Conservation (phyloP, 2,797 vertebrate species). For the Rhabdophis nuchalis region DNA sequence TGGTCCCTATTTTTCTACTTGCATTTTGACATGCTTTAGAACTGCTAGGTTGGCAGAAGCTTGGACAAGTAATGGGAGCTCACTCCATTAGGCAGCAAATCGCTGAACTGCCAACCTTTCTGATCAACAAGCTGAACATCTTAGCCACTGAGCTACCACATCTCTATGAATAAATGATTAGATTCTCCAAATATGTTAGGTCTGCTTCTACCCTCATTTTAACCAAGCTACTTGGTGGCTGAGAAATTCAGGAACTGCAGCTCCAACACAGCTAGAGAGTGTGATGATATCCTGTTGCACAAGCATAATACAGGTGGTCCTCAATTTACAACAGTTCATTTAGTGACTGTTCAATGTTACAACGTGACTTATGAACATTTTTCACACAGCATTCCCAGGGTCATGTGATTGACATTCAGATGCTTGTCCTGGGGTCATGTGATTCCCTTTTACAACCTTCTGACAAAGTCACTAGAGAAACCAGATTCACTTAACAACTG, state of each 20-base stretch:
- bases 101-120: no score
- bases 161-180: neutral
- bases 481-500: neutral
- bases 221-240: neutral
- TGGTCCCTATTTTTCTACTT: no score
- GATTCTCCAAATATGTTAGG: neutral
- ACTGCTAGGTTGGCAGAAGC: no score
- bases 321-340: neutral
- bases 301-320: neutral
- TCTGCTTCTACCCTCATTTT: neutral
- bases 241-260: neutral
- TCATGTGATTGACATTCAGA: no score
- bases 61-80: no score
- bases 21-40: no score
- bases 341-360: neutral
- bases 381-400: neutral
- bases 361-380: neutral
- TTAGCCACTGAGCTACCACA: no score
- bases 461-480: neutral
- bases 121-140: no score
- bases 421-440: no score
- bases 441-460: neutral
- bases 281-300: neutral
- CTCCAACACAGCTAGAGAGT: neutral
- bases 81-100: no score